Evolutionary conservation across 2,888 invertebrate species (phyloP).

Genomic region (Pelosia muscerda): DNA sequence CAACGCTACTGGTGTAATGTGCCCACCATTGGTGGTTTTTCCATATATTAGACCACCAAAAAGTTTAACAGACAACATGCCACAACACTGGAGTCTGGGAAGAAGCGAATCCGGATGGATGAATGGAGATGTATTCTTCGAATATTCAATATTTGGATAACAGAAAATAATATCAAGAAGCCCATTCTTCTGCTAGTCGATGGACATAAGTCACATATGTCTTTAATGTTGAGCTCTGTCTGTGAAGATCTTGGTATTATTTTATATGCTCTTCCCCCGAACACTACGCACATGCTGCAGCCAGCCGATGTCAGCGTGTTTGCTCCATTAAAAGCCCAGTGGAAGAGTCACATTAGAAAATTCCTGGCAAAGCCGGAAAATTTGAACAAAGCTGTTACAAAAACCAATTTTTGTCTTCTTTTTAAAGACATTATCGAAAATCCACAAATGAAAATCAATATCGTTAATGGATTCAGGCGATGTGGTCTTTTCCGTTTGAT

Average conservation of each 20-base stretch:
- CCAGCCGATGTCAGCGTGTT: conserved; percentile 52
- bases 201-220: not conserved
- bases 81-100: too few relatives aligned
- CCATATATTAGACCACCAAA: too few relatives aligned
- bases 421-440: conserved; percentile 19
- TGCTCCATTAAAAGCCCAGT: conserved; percentile 37
- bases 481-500: conserved; percentile 38
- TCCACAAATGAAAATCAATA: conserved; percentile 22
- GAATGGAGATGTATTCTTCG: too few relatives aligned
- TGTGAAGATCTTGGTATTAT: conserved; percentile 43
- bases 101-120: too few relatives aligned
- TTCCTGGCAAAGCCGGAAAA: conserved; percentile 31
- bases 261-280: conserved; percentile 49
- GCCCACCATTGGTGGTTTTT: too few relatives aligned
- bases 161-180: too few relatives aligned
- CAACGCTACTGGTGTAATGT: too few relatives aligned
- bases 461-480: conserved; percentile 29
- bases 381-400: conserved; percentile 26
- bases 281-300: conserved; percentile 51
- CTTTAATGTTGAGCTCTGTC: conserved; percentile 31
- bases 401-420: conserved; percentile 31
- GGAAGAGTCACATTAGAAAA: conserved; percentile 29
- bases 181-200: too few relatives aligned
- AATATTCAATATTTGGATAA: too few relatives aligned
- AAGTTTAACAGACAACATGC: too few relatives aligned